A percentile compares a stretch with the other conserved stretches of the same genome.
These are phyloP conservation scores for Orchestia grillus DNA, from an alignment of 1,140 invertebrate species.

Conservation along the genomic window DNA sequence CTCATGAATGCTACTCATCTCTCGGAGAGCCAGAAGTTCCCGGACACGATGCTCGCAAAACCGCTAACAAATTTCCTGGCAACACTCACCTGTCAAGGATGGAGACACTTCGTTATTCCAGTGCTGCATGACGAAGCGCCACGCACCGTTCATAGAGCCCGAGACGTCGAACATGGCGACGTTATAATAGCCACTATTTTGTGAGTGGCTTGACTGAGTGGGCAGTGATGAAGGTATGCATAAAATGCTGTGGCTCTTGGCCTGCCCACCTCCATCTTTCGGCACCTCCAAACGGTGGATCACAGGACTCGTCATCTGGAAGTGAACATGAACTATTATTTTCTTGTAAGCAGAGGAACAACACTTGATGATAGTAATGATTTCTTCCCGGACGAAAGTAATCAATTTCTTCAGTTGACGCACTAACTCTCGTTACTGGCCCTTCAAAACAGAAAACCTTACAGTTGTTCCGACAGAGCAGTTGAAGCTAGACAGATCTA, in stretches of 20 bases:
- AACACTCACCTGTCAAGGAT: conserved; percentile 58
- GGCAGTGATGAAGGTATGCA: neutral
- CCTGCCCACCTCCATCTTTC: neutral
- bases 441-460: neutral
- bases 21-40: neutral
- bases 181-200: conserved; percentile 57
- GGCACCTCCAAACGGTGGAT: conserved; percentile 1
- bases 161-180: conserved; percentile 66
- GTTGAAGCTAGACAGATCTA: too few relatives aligned
- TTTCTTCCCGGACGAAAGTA: neutral
- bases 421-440: neutral
- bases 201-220: neutral
- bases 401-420: neutral
- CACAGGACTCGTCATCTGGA: neutral
- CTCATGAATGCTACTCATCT: neutral
- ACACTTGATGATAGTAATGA: too few relatives aligned
- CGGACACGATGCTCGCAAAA: too few relatives aligned
- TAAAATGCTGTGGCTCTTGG: conserved; percentile 49
- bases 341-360: neutral
- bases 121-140: conserved; percentile 57
- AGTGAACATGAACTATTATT: neutral
- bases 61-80: neutral
- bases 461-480: too few relatives aligned
- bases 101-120: conserved; percentile 60
- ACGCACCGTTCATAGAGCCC: conserved; percentile 59